Conservation (phyloP, 2,888 invertebrate species). For the Seira ritae region DNA sequence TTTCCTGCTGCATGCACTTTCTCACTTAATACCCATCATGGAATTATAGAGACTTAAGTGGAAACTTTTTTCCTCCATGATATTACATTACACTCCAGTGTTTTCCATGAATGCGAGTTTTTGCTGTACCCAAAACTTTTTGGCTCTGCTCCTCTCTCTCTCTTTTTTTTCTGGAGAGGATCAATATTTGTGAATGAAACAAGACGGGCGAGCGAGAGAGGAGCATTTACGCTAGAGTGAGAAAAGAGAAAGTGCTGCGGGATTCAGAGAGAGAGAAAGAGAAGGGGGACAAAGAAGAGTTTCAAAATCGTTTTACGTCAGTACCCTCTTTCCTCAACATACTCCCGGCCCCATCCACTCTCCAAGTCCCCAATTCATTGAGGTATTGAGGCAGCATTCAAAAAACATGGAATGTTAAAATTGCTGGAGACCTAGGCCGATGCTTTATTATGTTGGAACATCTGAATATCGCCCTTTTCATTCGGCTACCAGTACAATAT, state of each 20-base stretch:
- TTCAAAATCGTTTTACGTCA: slow-evolving; percentile 64
- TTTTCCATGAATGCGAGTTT: not conserved
- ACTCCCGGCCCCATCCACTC: slow-evolving; percentile 43
- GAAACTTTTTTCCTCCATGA: not conserved
- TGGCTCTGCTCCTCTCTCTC: slow-evolving; percentile 19
- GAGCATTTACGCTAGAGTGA: slow-evolving; percentile 48
- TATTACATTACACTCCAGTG: not conserved
- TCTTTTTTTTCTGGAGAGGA: slow-evolving; percentile 29
- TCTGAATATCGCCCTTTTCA: not conserved
- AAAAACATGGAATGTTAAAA: slow-evolving; percentile 31
- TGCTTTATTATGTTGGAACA: not conserved
- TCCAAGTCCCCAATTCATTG: slow-evolving; percentile 63
- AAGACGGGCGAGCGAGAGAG: slow-evolving; percentile 31
- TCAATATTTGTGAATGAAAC: slow-evolving; percentile 66
- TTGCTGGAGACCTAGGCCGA: not conserved
- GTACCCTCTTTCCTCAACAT: slow-evolving; percentile 36
- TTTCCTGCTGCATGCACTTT: too few species aligned
- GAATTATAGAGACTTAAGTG: not conserved
- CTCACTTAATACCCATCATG: too few species aligned
- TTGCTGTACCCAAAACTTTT: too few species aligned
- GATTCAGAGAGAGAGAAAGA: slow-evolving; percentile 6
- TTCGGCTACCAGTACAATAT: too few species aligned
- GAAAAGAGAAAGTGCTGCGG: slow-evolving; percentile 22
- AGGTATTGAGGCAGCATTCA: slow-evolving; percentile 36
- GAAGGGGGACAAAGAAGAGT: slow-evolving; percentile 32